Conservation (phyloP, 2,888 invertebrate genomes). For the Dasypolia templi region DNA sequence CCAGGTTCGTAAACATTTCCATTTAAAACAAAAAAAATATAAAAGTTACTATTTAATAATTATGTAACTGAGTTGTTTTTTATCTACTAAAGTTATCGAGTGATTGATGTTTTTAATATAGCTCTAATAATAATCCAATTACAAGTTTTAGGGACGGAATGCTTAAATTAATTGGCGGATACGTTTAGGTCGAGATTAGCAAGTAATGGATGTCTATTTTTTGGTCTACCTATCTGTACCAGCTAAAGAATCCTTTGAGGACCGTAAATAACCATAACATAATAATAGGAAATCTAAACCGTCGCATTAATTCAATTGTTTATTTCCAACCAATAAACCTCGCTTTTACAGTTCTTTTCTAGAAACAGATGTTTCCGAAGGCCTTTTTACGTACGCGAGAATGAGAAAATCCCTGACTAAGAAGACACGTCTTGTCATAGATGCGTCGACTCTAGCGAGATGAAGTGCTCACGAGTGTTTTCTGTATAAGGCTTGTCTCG, state of each 20-base stretch:
- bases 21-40: neutral
- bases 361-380: neutral
- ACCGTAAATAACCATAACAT: neutral
- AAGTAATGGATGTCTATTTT: neutral
- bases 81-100: neutral
- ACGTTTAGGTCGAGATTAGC: neutral
- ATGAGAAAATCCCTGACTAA: neutral
- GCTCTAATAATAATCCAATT: neutral
- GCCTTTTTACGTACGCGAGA: no score
- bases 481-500: neutral
- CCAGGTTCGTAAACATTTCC: constrained; percentile 32
- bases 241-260: neutral
- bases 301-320: neutral
- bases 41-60: constrained; percentile 2
- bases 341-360: neutral
- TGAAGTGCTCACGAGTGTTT: neutral
- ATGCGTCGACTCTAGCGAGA: constrained; percentile 6
- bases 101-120: constrained; percentile 18
- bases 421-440: neutral
- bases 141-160: neutral
- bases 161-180: neutral
- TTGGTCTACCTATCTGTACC: neutral
- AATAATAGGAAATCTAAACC: neutral
- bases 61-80: neutral
- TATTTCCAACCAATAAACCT: neutral